Base-by-base conservation (phyloP, 35 echinoderm and acorn worm genomes). In the Chiridota heheva region DNA sequence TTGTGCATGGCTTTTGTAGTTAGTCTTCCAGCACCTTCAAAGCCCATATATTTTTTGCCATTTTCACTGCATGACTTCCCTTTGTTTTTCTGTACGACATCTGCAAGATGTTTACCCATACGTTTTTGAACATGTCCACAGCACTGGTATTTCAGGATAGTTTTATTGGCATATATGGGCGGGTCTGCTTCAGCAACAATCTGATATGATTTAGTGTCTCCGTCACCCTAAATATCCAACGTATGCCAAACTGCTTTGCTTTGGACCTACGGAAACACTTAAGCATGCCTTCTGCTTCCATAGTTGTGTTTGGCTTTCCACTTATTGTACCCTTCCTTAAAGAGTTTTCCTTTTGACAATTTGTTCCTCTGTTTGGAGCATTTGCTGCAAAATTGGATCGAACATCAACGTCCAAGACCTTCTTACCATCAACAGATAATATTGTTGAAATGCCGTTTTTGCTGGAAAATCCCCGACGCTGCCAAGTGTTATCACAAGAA, bases 21-120 rank as follows among this genome's bases (percentile, higher is more conserved):
- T 20, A 60, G 58, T 60, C 58, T 60, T 3, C 58, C 58, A 20
- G 58, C 4, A 26, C 58, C 58, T 60, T 30, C 58, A 60, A 60
- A 26, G 32, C 58, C 58, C 4, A 60, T 30, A 60, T 6, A 60
- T 60, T 4, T 60, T 20, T 60, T 60, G 4, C 18, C 3, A 26
- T 20, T 30, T 4, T 4, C 58, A 6, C 18, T 20, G 18, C 22
- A 60, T 20, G 4, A 6, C 58, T 60, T 60, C 32, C 58, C 58
- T n/a, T 60, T 60, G 18, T 20, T 60, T 20, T 60, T 60, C 6
- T 4, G 22, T 30, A 60, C 58, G 6, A 60, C 6, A 60, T 60
- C 58, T 60, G 58, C 32, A 20, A 60, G 58, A 60, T 30, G 58
- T 60, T 60, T 60, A 4, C 58, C 58, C 58, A 60, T 60, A 3